Percentiles rank a stretch among this genome's conserved stretches.
Evolutionary conservation across 2,888 invertebrate species (phyloP).

Genomic region (Homarus gammarus): DNA sequence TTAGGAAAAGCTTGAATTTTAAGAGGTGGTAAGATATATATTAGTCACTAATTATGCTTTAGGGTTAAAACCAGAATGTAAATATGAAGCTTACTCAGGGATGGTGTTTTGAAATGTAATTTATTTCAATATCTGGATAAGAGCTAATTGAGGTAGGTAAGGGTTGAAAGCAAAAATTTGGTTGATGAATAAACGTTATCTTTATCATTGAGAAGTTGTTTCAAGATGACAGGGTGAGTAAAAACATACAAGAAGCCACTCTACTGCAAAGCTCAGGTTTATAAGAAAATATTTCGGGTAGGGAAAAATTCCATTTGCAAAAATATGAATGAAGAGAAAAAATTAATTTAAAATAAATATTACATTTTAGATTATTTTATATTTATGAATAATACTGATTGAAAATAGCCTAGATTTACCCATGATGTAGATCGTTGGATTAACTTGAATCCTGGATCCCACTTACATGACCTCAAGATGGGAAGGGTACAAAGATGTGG

Average conservation of each 20-base stretch:
- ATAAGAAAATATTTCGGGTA: neutral
- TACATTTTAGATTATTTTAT: neutral
- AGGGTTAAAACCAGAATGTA: neutral
- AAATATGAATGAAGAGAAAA: neutral
- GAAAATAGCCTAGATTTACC: conserved; percentile 11
- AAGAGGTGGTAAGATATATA: neutral
- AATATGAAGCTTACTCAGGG: neutral
- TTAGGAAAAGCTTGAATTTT: too few relatives aligned
- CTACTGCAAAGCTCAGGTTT: neutral
- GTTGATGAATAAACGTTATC: neutral
- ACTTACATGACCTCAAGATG: conserved; percentile 11
- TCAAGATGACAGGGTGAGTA: neutral
- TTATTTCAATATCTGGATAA: neutral
- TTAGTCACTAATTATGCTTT: neutral
- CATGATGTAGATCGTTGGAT: neutral
- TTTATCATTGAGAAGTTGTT: neutral
- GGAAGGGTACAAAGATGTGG: conserved; percentile 14
- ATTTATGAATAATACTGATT: neutral
- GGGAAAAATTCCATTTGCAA: neutral
- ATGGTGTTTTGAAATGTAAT: neutral
- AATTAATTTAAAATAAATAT: neutral
- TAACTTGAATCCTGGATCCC: conserved; percentile 2
- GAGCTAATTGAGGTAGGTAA: neutral
- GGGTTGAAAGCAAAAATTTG: neutral
- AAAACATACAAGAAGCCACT: conserved; percentile 6